Evolutionary conservation across 2,888 invertebrate species (phyloP).

Genomic region (Himalopsyche japonica): DNA sequence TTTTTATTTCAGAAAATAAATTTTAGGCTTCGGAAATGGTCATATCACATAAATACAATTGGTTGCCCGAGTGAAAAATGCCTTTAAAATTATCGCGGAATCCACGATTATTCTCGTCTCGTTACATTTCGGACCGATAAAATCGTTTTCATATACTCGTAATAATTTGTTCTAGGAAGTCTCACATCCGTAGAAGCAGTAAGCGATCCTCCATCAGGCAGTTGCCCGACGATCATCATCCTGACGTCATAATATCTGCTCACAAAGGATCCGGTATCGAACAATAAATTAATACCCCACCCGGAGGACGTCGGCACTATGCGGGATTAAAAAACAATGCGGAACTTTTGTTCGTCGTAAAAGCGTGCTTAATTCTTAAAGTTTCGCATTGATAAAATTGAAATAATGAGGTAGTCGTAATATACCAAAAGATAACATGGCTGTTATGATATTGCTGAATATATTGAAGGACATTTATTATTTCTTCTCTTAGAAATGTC

Average conservation of each 20-base stretch:
- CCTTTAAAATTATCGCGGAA: neutral
- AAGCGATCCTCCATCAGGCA: neutral
- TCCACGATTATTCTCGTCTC: neutral
- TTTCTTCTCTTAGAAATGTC: no score
- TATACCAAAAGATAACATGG: no score
- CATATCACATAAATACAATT: neutral
- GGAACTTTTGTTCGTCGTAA: slow-evolving; percentile 17
- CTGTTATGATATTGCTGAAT: no score
- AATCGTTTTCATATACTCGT: neutral
- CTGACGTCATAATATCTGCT: slow-evolving; percentile 4
- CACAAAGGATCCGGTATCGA: slow-evolving; percentile 21
- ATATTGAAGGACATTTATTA: no score
- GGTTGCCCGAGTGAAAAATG: neutral
- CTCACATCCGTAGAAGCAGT: neutral
- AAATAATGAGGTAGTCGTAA: no score
- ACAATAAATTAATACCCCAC: slow-evolving; percentile 17
- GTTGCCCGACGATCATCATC: neutral
- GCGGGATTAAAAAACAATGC: slow-evolving; percentile 26
- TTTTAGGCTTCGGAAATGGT: neutral
- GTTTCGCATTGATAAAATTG: neutral
- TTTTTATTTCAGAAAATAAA: no score
- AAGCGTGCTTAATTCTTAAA: slow-evolving; percentile 24
- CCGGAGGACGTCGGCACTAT: slow-evolving; percentile 11
- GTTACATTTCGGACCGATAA: neutral
- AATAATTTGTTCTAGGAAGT: neutral